Conservation (phyloP, 1,140 invertebrate genomes). For the Caenorhabditis remanei region DNA sequence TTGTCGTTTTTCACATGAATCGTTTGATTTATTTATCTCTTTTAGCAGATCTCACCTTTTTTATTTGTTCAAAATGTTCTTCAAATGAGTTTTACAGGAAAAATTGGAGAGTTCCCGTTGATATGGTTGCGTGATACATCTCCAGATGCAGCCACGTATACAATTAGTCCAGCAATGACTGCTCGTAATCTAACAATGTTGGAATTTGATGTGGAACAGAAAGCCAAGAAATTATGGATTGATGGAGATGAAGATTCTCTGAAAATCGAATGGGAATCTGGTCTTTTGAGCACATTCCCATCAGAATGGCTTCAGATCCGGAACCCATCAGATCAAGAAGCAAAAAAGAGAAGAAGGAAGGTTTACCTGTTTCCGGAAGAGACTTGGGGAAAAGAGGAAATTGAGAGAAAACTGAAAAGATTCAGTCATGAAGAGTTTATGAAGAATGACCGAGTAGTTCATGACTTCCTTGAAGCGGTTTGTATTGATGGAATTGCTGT, state of each 20-base stretch:
- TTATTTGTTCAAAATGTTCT: not conserved
- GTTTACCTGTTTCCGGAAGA: conserved; percentile 68
- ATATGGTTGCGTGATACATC: conserved; percentile 75
- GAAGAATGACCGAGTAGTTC: conserved; percentile 71
- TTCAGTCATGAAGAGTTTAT: conserved; percentile 70
- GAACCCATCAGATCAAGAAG: conserved; percentile 66
- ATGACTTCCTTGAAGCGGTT: conserved; percentile 73
- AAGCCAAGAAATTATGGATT: conserved; percentile 41
- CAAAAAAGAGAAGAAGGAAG: conserved; percentile 60
- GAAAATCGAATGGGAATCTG: conserved; percentile 57
- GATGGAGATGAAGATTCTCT: conserved; percentile 64
- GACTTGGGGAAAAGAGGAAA: conserved; percentile 69
- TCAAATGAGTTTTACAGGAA: conserved; percentile 59
- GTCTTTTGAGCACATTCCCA: conserved; percentile 64
- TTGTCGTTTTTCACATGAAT: conserved; percentile 43
- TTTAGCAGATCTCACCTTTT: conserved; percentile 47
- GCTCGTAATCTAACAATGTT: conserved; percentile 69
- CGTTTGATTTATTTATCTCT: conserved; percentile 17
- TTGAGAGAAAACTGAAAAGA: conserved; percentile 65
- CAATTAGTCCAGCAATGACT: conserved; percentile 71
- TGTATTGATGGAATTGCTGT: conserved; percentile 74
- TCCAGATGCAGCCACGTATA: conserved; percentile 70
- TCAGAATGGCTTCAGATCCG: conserved; percentile 70
- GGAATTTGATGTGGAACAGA: conserved; percentile 70
- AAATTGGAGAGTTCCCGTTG: conserved; percentile 68